Evolutionary conservation across 2,113 vertebrate species (phyloP).

Genomic region (Cyprinodon tularosa): DNA sequence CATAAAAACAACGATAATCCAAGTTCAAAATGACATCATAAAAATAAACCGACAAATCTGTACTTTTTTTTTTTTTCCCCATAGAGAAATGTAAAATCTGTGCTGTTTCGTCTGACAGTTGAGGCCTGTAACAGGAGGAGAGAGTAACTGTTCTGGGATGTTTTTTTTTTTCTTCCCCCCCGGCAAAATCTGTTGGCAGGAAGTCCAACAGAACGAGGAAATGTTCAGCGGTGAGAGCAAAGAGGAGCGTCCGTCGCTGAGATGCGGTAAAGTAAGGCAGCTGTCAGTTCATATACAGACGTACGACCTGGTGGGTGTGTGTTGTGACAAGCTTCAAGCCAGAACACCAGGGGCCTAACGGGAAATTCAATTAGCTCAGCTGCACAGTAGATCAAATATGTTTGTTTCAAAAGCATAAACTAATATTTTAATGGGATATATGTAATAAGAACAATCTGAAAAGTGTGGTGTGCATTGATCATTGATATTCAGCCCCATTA

Average conservation of each 20-base stretch:
- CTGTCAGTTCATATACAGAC: slow-evolving; percentile 75
- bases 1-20: slow-evolving; percentile 71
- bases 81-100: slow-evolving; percentile 56
- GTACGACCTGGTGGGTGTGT: slow-evolving; percentile 41
- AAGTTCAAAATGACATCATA: slow-evolving; percentile 71
- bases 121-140: slow-evolving; percentile 40
- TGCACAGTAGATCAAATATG: slow-evolving; percentile 50
- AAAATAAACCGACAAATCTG: slow-evolving; percentile 56
- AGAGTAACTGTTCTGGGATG: slow-evolving; percentile 16
- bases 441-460: not conserved
- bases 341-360: slow-evolving; percentile 54
- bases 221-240: slow-evolving; percentile 32
- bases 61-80: slow-evolving; percentile 20
- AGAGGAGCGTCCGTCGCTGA: slow-evolving; percentile 45
- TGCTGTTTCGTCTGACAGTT: slow-evolving; percentile 36
- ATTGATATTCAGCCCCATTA: not conserved
- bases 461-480: not conserved
- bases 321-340: slow-evolving; percentile 45
- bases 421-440: not conserved
- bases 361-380: slow-evolving; percentile 60
- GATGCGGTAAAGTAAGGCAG: slow-evolving; percentile 78
- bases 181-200: slow-evolving; percentile 21
- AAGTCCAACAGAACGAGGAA: slow-evolving; percentile 36
- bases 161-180: slow-evolving; percentile 15
- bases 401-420: slow-evolving; percentile 40